These are phyloP conservation scores for Seira sanloemensis DNA, from an alignment of 2,888 invertebrate genomes.

Conservation along the genomic window DNA sequence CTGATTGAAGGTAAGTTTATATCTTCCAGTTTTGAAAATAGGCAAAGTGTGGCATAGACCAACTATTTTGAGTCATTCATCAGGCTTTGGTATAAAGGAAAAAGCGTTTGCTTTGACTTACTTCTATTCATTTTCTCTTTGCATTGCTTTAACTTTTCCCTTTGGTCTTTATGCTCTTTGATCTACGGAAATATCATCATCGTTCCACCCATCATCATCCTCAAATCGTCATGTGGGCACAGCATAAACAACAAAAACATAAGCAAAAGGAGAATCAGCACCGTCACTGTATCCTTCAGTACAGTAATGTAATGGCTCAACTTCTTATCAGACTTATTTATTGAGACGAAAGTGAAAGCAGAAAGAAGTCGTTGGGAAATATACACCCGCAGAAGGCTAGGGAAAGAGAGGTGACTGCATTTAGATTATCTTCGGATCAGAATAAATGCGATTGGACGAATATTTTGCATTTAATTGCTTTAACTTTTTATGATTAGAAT, in stretches of 20 bases:
- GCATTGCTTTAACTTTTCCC: slow-evolving; percentile 49
- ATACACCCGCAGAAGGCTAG: too few relatives aligned
- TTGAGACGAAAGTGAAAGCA: too few relatives aligned
- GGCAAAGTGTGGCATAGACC: background rate
- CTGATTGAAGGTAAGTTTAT: background rate
- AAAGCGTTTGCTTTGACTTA: slow-evolving; percentile 41
- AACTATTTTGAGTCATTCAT: slow-evolving; percentile 33
- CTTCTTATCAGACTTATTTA: too few relatives aligned
- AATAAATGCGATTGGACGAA: too few relatives aligned
- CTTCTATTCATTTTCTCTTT: slow-evolving; percentile 29
- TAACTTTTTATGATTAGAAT: too few relatives aligned
- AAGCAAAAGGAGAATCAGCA: background rate
- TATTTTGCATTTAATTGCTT: too few relatives aligned
- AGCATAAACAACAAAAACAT: slow-evolving; percentile 26
- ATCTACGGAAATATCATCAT: slow-evolving; percentile 62
- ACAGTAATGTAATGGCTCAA: too few relatives aligned
- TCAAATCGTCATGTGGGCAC: slow-evolving; percentile 23
- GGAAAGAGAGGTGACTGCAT: too few relatives aligned
- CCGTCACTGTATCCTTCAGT: too few relatives aligned
- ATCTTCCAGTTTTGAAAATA: background rate
- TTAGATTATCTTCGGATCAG: too few relatives aligned
- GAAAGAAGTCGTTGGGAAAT: too few relatives aligned
- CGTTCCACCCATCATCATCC: slow-evolving; percentile 39
- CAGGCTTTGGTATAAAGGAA: slow-evolving; percentile 18
- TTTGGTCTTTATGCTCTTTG: slow-evolving; percentile 65